A percentile compares a stretch with the other conserved stretches of the same genome.
These are phyloP conservation scores for Sebastes cheni DNA, from an alignment of 2,797 vertebrate genomes.

Conservation along the genomic window DNA sequence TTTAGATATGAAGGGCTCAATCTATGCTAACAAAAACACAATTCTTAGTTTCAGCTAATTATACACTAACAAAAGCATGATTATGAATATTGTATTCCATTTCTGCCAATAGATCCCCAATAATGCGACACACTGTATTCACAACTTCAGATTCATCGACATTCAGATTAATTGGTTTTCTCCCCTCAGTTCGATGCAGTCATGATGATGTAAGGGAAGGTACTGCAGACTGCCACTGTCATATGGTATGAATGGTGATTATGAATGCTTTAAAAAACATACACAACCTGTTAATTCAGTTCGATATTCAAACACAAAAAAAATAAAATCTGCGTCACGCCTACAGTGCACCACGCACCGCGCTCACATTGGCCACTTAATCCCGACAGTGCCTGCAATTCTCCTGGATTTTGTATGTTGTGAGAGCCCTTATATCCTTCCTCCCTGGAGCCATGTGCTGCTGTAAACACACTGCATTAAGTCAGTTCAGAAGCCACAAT, in stretches of 20 bases:
- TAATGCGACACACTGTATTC: not conserved
- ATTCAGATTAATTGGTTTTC: conserved; percentile 12
- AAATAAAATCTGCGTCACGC: not conserved
- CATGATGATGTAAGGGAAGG: not conserved
- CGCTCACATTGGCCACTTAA: conserved; percentile 6
- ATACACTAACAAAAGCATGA: no score
- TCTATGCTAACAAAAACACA: no score
- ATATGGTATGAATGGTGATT: not conserved
- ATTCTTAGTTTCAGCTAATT: no score
- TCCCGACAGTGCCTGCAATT: conserved; percentile 1
- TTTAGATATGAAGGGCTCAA: no score
- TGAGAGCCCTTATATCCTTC: not conserved
- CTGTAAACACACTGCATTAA: conserved; percentile 3
- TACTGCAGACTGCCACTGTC: not conserved
- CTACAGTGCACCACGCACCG: not conserved
- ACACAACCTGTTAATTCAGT: not conserved
- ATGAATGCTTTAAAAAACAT: not conserved
- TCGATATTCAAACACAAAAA: not conserved
- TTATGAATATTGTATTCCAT: no score
- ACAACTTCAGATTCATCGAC: conserved; percentile 18
- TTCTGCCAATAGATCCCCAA: no score
- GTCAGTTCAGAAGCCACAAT: not conserved
- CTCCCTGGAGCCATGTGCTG: not conserved
- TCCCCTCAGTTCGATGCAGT: not conserved
- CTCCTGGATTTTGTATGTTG: conserved; percentile 2